phyloP scores from a whole-genome alignment of 2,888 invertebrate species.

The Rotaria sp. region DNA sequence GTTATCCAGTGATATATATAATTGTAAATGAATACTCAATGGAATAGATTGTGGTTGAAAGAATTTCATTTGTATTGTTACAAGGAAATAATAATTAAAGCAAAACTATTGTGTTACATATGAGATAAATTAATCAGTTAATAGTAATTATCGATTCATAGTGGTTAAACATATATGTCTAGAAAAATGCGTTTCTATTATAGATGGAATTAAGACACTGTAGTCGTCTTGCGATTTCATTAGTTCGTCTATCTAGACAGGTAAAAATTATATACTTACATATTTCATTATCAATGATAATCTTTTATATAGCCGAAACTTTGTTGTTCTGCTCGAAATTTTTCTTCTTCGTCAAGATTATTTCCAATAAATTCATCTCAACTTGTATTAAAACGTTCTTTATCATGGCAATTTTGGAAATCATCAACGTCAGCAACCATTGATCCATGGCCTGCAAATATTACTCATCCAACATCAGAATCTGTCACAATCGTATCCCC shows the following conservation, averaged over 20 bases:
- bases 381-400: neutral
- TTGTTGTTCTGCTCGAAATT: neutral
- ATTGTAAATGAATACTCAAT: no score
- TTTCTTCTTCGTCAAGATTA: neutral
- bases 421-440: neutral
- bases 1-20: no score
- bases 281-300: neutral
- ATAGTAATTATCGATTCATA: neutral
- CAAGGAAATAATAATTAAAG: no score
- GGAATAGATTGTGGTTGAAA: no score
- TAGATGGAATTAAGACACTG: constrained; percentile 11
- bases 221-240: neutral
- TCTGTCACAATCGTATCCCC: neutral
- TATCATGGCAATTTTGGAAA: constrained; percentile 27
- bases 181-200: neutral
- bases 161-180: no score
- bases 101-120: no score
- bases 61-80: no score
- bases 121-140: no score
- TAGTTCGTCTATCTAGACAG: neutral
- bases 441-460: neutral
- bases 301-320: neutral
- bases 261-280: neutral
- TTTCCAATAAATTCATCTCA: neutral
- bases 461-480: neutral